Percentiles rank a stretch among this genome's conserved stretches.
phyloP scores from a whole-genome alignment of 2,113 vertebrate species.

The Tympanuchus pallidicinctus region DNA sequence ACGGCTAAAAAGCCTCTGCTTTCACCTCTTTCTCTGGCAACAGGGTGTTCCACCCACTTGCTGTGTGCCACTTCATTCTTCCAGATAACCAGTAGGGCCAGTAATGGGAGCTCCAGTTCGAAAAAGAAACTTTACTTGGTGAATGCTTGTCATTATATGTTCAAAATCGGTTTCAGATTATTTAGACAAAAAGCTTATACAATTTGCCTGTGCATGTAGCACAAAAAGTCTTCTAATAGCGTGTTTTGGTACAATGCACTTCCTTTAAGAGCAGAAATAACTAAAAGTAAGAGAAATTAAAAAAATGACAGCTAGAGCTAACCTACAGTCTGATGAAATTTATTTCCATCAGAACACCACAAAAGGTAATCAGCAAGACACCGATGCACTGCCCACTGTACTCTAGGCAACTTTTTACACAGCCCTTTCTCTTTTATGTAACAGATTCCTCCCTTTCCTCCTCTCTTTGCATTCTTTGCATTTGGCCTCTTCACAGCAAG shows the following conservation, averaged over 20 bases:
- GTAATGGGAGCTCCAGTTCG: slow-evolving; percentile 18
- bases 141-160: slow-evolving; percentile 46
- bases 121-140: slow-evolving; percentile 46
- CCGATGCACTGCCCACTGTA: background rate
- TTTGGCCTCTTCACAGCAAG: background rate
- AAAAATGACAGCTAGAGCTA: background rate
- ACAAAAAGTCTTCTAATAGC: slow-evolving; percentile 27
- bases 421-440: background rate
- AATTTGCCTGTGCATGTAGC: slow-evolving; percentile 17
- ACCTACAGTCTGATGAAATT: background rate
- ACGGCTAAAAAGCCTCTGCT: slow-evolving; percentile 28
- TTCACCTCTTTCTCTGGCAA: slow-evolving; percentile 46
- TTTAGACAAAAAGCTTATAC: slow-evolving; percentile 37
- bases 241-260: slow-evolving; percentile 10
- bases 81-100: slow-evolving; percentile 13
- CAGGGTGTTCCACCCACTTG: slow-evolving; percentile 15
- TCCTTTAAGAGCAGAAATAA: slow-evolving; percentile 32
- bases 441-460: background rate
- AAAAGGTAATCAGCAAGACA: background rate
- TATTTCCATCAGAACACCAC: background rate
- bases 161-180: slow-evolving; percentile 47
- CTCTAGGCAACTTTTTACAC: background rate
- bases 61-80: slow-evolving; percentile 37
- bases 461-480: background rate
- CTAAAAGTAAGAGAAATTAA: slow-evolving; percentile 29